Evolutionary conservation across 2,888 invertebrate species (phyloP).

Genomic region (Cheiracanthium punctorium): DNA sequence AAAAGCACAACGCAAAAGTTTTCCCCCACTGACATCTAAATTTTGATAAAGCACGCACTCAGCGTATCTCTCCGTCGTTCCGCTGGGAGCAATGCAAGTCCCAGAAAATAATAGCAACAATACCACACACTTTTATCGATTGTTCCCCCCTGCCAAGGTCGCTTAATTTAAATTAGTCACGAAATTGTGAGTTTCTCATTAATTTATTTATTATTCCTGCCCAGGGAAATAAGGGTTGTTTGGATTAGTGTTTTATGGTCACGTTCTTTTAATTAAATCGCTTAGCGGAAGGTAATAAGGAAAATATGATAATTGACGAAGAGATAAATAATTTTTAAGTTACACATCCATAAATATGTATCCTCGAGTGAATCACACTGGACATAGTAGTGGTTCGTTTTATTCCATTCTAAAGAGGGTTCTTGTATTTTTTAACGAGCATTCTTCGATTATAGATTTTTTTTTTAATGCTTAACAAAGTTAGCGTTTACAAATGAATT

Average conservation of each 20-base stretch:
- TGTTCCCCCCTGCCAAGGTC: slow-evolving; percentile 39
- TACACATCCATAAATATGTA: too few relatives aligned
- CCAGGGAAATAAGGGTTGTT: not conserved
- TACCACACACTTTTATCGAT: slow-evolving; percentile 24
- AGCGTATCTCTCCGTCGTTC: not conserved
- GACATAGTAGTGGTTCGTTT: too few relatives aligned
- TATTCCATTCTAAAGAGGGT: too few relatives aligned
- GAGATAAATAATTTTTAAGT: too few relatives aligned
- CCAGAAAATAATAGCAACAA: not conserved
- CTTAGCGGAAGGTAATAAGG: not conserved
- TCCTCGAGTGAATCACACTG: too few relatives aligned
- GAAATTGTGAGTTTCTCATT: slow-evolving; percentile 25
- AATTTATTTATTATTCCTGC: slow-evolving; percentile 21
- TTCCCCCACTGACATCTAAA: too few relatives aligned
- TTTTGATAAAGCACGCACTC: not conserved
- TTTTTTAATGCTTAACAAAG: too few relatives aligned
- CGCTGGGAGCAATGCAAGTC: not conserved
- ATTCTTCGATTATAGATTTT: too few relatives aligned
- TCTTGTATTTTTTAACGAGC: too few relatives aligned
- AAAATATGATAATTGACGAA: slow-evolving; percentile 10
- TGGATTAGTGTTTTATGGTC: not conserved
- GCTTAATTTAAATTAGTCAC: slow-evolving; percentile 51
- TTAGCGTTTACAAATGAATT: too few relatives aligned
- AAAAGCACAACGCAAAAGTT: too few relatives aligned
- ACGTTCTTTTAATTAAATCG: not conserved